These are phyloP conservation scores for Amia ocellicauda DNA, from an alignment of 2,113 vertebrate species.

Conservation along the genomic window DNA sequence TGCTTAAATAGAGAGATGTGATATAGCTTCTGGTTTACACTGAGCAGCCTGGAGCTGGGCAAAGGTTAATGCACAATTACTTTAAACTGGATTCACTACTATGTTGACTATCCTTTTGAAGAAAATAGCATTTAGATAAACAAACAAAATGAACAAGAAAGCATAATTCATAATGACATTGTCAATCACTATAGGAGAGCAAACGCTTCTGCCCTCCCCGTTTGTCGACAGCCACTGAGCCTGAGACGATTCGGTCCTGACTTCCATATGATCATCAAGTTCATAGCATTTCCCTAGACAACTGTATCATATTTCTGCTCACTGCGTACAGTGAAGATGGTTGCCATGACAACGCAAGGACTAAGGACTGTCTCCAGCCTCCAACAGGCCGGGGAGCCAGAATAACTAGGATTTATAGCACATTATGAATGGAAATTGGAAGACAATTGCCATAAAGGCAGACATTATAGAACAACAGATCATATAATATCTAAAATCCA, in stretches of 20 bases:
- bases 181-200: neutral
- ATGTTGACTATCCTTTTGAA: neutral
- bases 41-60: neutral
- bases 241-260: constrained; percentile 11
- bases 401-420: constrained; percentile 38
- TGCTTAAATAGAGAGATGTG: no score
- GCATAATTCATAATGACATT: constrained; percentile 1
- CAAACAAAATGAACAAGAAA: neutral
- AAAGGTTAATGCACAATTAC: constrained; percentile 10
- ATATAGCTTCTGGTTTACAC: no score
- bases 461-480: constrained; percentile 26
- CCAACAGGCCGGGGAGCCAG: constrained; percentile 15
- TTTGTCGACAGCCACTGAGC: constrained; percentile 10
- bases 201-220: neutral
- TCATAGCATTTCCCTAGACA: constrained; percentile 23
- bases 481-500: constrained; percentile 24
- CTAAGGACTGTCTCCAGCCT: constrained; percentile 21
- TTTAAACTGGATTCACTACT: neutral
- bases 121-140: neutral
- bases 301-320: constrained; percentile 28
- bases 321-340: constrained; percentile 23
- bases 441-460: constrained; percentile 29
- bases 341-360: constrained; percentile 41
- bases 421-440: constrained; percentile 22
- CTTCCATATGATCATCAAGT: constrained; percentile 27